phyloP scores from a whole-genome alignment of 1,140 invertebrate genomes.

The Apolygus lucorum region DNA sequence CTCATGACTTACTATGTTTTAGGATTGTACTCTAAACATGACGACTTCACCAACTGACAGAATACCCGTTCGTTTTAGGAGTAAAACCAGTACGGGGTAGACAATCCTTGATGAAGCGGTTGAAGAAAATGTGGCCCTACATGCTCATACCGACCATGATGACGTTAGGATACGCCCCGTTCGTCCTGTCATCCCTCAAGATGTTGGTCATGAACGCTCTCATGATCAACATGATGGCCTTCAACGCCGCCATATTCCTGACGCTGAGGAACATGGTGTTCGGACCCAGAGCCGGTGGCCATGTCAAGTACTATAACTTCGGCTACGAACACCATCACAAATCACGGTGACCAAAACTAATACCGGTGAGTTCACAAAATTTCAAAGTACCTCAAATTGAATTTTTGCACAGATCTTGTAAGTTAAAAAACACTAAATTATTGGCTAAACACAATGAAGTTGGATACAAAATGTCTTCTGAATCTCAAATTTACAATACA shows the following conservation, averaged over 20 bases:
- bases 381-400: too few species aligned
- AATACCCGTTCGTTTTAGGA: slow-evolving; percentile 7
- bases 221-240: slow-evolving; percentile 36
- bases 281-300: slow-evolving; percentile 30
- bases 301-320: slow-evolving; percentile 34
- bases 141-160: slow-evolving; percentile 31
- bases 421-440: too few species aligned
- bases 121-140: slow-evolving; percentile 29
- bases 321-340: slow-evolving; percentile 33
- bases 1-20: too few species aligned
- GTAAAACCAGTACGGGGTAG: neutral
- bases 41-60: too few species aligned
- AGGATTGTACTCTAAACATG: too few species aligned
- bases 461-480: too few species aligned
- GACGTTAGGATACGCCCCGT: slow-evolving; percentile 32
- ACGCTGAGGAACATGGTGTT: slow-evolving; percentile 35
- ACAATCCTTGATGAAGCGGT: slow-evolving; percentile 21
- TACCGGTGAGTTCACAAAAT: too few species aligned
- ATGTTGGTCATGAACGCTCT: slow-evolving; percentile 35
- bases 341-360: too few species aligned
- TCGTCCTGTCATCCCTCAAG: slow-evolving; percentile 33
- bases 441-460: too few species aligned
- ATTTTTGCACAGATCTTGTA: too few species aligned
- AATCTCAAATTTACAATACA: too few species aligned
- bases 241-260: slow-evolving; percentile 33